A percentile compares a stretch with the other conserved stretches of the same genome.
phyloP scores from a whole-genome alignment of 2,888 invertebrate species.

The Muschampia plurimacula region DNA sequence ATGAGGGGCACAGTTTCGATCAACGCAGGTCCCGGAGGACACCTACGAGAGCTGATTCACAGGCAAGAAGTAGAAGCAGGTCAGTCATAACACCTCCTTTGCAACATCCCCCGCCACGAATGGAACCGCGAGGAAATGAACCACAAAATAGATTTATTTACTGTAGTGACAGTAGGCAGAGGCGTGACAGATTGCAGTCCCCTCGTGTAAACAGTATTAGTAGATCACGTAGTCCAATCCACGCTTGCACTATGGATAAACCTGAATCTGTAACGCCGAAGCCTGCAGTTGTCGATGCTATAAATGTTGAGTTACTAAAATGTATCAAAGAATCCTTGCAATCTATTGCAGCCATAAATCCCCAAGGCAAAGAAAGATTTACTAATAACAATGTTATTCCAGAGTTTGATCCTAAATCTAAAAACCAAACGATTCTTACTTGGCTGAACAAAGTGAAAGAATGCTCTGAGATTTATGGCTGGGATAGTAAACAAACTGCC shows the following conservation, averaged over 20 bases:
- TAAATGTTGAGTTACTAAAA: neutral
- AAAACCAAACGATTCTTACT: neutral
- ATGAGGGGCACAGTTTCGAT: neutral
- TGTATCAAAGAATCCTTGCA: neutral
- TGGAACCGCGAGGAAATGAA: neutral
- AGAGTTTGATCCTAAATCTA: neutral
- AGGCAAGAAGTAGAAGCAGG: constrained; percentile 1
- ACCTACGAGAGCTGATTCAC: neutral
- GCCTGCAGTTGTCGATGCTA: neutral
- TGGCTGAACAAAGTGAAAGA: constrained; percentile 32
- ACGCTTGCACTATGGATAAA: neutral
- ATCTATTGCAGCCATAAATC: neutral
- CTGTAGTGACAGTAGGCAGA: neutral
- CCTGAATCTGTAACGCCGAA: neutral
- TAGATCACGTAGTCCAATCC: neutral
- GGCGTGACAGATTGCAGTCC: neutral
- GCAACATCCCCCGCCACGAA: neutral
- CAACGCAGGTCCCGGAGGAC: neutral
- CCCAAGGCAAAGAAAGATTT: neutral
- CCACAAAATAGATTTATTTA: too few relatives aligned
- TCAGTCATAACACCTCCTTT: neutral
- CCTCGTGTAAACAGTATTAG: neutral
- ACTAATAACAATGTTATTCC: neutral
- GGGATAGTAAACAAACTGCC: constrained; percentile 25
- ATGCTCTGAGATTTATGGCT: constrained; percentile 27